Base-by-base conservation (phyloP, 2,888 invertebrate genomes). In the Agrochola lota region DNA sequence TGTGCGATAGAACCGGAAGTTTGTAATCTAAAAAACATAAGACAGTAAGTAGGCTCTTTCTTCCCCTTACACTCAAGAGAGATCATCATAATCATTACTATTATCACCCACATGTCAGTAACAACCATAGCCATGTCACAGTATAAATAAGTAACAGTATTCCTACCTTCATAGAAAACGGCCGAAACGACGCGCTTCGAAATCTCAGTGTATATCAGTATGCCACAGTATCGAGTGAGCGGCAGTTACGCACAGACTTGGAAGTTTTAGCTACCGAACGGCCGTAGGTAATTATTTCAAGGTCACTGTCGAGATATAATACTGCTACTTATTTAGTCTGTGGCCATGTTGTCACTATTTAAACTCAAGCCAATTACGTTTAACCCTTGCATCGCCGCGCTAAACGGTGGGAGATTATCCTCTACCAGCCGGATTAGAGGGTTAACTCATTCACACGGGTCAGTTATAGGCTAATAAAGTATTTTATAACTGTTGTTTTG, bases 371-470 rank as follows among this genome's bases (percentile, higher is more conserved):
- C 77, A 85, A 85, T 88, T 81, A 81, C 60, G 66, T 43, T 23
- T 74, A 86, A 83, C 85, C 87, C 87, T 86, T 80, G 64, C 62
- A 66, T 62, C 57, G 67, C 43, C 63, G 71, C 46, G 76, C 79
- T 83, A 78, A 85, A 71, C 71, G 86, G 20, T 35, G 68, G 84
- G 70, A 74, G 83, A 87, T 87, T 80, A 87, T 84, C 87, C 78
- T 71, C 60, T 66, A 49, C 79, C 76, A 69, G 75, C 64, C 26
- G 72, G 69, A 73, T 88, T 77, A 78, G 52, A 46, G 81, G 71
- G 68, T 74, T 63, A 76, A 77, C 63, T 71, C 60, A 85, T 71
- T 81, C 77, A 77, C 73, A 74, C 74, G 71, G 78, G 74, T 82
- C 83, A 78, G 46, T 70, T 59, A 49, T 15, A 46, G 46, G 76